Evolutionary conservation across 2,113 vertebrate species (phyloP).

Genomic region (Nesogale talazaci): DNA sequence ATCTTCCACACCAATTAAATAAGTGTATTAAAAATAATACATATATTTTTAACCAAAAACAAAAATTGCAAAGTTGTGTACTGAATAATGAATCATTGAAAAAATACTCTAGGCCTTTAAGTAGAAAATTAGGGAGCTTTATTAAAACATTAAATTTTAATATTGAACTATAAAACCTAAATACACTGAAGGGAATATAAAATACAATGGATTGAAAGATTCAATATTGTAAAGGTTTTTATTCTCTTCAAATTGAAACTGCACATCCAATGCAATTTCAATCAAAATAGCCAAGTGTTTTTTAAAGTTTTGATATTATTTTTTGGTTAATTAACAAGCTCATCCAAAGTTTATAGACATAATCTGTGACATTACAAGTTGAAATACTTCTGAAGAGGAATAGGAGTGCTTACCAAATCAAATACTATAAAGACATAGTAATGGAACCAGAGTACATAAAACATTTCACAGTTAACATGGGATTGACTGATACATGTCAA

Average conservation of each 20-base stretch:
- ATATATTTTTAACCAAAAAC: not conserved
- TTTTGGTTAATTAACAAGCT: not conserved
- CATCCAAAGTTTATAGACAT: not conserved
- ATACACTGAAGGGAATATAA: not conserved
- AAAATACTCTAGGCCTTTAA: not conserved
- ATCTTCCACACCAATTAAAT: not conserved
- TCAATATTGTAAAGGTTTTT: not conserved
- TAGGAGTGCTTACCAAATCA: not conserved
- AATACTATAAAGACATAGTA: not conserved
- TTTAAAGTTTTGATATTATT: not conserved
- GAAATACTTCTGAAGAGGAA: not conserved
- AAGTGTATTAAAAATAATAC: not conserved
- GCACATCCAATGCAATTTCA: not conserved
- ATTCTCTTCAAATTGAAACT: not conserved
- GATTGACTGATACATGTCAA: not conserved
- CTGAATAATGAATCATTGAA: not conserved
- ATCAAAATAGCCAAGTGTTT: not conserved
- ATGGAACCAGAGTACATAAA: not conserved
- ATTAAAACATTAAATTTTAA: not conserved
- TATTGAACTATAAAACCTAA: not conserved
- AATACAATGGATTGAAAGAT: not conserved
- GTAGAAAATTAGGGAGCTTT: not conserved
- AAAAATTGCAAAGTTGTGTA: not conserved
- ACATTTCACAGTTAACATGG: too few species aligned
- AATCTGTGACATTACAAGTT: not conserved